Evolutionary conservation across 1,140 invertebrate species (phyloP).

Genomic region (Sminthurinus signatus): DNA sequence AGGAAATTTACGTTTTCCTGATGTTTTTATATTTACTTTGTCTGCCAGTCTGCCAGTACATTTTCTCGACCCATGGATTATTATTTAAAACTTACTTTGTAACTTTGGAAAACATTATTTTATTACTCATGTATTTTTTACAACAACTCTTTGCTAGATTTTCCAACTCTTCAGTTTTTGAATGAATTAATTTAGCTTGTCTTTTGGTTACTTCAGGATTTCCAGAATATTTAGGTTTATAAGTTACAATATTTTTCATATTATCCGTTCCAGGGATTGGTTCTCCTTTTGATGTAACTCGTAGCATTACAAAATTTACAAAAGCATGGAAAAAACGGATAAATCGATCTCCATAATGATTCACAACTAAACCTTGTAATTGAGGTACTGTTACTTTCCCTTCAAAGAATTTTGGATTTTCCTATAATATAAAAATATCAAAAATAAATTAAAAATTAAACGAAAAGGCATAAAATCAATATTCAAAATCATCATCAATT

Average conservation of each 20-base stretch:
- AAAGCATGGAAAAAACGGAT: constrained; percentile 21
- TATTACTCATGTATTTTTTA: background rate
- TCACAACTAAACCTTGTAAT: constrained; percentile 25
- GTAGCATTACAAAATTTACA: constrained; percentile 5
- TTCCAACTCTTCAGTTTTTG: background rate
- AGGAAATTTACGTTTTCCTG: constrained; percentile 18
- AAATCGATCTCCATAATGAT: constrained; percentile 29
- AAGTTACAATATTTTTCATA: background rate
- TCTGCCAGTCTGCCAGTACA: no score
- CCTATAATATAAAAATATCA: no score
- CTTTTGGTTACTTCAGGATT: constrained; percentile 1
- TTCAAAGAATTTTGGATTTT: constrained; percentile 17
- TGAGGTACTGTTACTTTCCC: constrained; percentile 7
- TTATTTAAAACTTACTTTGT: background rate
- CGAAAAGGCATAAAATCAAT: background rate
- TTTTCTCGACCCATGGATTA: background rate
- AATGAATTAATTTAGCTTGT: background rate
- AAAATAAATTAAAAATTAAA: no score
- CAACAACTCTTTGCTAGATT: background rate
- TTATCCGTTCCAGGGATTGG: background rate
- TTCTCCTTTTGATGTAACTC: background rate
- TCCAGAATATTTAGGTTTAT: background rate
- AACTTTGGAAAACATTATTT: background rate
- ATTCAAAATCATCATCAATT: background rate
- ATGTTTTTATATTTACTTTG: no score